Conservation (phyloP, 1,140 invertebrate species). For the Hydropsyche tenuis region DNA sequence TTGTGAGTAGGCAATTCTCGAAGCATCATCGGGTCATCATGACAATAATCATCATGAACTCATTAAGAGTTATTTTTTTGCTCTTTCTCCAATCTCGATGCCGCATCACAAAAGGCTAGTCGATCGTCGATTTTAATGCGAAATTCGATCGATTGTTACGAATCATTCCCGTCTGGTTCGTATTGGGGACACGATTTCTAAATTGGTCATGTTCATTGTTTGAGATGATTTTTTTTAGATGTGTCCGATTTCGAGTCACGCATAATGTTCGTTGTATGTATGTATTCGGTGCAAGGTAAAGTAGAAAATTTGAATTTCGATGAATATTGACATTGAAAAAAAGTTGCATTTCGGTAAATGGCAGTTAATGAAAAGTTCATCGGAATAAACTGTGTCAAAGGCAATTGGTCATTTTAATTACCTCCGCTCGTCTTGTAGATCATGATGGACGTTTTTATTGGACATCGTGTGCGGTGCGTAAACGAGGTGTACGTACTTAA, state of each 20-base stretch:
- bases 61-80: constrained; percentile 4
- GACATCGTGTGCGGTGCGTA: not conserved
- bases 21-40: constrained; percentile 7
- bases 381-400: constrained; percentile 6
- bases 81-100: constrained; percentile 7
- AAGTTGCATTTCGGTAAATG: too few species aligned
- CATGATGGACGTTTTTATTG: constrained; percentile 15
- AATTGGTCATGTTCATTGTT: constrained; percentile 6
- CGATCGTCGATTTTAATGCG: constrained; percentile 9
- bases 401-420: constrained; percentile 19
- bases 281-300: too few species aligned
- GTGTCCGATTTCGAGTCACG: too few species aligned
- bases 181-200: constrained; percentile 26
- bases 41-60: constrained; percentile 22
- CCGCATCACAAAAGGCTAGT: not conserved
- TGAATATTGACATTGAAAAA: too few species aligned
- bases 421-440: not conserved
- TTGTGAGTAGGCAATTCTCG: not conserved
- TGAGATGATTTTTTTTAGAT: not conserved
- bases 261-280: too few species aligned
- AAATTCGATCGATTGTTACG: constrained; percentile 14
- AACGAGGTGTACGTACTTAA: too few species aligned
- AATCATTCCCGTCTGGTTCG: not conserved
- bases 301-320: too few species aligned
- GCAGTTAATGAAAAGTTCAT: too few species aligned